Conservation (phyloP, 2,888 invertebrate species). For the Oligia fasciuncula region DNA sequence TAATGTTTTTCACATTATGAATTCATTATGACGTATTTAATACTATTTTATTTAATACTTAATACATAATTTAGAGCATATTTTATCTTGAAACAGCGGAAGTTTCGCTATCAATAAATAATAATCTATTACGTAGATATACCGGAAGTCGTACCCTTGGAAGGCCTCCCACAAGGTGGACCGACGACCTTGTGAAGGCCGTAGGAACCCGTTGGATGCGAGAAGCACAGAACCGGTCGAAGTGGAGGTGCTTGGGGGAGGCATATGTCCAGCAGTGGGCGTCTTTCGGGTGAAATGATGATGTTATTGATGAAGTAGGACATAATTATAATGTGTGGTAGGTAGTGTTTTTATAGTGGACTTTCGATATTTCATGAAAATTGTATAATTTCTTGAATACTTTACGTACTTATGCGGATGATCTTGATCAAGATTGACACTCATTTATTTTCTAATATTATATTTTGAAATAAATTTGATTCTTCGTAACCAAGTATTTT, state of each 20-base stretch:
- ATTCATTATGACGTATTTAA: neutral
- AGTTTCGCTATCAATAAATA: neutral
- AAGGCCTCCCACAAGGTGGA: too few species aligned
- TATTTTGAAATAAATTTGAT: conserved; percentile 6
- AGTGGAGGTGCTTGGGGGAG: too few species aligned
- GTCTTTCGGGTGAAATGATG: too few species aligned
- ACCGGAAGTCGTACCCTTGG: neutral
- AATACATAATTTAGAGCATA: conserved; percentile 10
- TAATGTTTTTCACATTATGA: conserved; percentile 8
- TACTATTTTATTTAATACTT: conserved; percentile 1
- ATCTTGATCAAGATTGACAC: neutral
- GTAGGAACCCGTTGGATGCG: too few species aligned
- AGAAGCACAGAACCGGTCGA: too few species aligned
- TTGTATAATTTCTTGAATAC: neutral
- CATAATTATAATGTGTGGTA: too few species aligned
- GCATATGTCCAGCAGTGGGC: too few species aligned
- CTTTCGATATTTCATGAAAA: conserved; percentile 4
- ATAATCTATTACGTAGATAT: neutral
- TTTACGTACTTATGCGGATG: neutral
- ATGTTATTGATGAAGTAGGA: too few species aligned
- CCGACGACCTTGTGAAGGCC: too few species aligned
- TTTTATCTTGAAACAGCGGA: neutral
- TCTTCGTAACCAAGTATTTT: neutral
- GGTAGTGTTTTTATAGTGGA: neutral
- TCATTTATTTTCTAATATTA: neutral